Conservation (phyloP, 2,797 vertebrate genomes). For the Echeneis naucrates region DNA sequence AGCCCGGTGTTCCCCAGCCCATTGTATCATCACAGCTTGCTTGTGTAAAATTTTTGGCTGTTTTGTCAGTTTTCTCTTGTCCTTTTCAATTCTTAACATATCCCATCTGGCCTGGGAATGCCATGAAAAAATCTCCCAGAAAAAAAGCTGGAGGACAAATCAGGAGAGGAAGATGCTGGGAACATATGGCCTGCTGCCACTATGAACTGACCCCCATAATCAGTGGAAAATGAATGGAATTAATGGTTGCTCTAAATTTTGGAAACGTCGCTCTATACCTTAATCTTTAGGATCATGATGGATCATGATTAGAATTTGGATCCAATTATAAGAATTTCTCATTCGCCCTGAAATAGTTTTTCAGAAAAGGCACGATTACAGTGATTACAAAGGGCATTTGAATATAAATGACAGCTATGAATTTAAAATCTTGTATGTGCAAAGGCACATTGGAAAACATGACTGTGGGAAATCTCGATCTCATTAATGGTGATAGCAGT, state of each 20-base stretch:
- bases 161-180: not conserved
- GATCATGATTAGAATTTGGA: slow-evolving; percentile 14
- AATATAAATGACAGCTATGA: slow-evolving; percentile 70
- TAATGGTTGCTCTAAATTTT: not conserved
- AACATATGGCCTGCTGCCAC: not conserved
- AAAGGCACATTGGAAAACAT: slow-evolving; percentile 73
- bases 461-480: slow-evolving; percentile 63
- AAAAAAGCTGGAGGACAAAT: not conserved
- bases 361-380: slow-evolving; percentile 44
- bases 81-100: not conserved
- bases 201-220: not conserved
- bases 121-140: not conserved
- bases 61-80: not conserved
- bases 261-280: not conserved
- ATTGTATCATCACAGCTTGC: not conserved
- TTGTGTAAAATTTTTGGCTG: not conserved
- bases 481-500: slow-evolving; percentile 79
- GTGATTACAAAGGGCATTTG: slow-evolving; percentile 57
- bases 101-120: not conserved
- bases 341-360: slow-evolving; percentile 50
- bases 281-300: slow-evolving; percentile 21
- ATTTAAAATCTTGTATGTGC: slow-evolving; percentile 55
- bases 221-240: not conserved
- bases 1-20: not conserved
- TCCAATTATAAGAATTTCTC: slow-evolving; percentile 25